A percentile compares a stretch with the other conserved stretches of the same genome.
Conservation (phyloP, 2,888 invertebrate genomes). For the Apamea epomidion region DNA sequence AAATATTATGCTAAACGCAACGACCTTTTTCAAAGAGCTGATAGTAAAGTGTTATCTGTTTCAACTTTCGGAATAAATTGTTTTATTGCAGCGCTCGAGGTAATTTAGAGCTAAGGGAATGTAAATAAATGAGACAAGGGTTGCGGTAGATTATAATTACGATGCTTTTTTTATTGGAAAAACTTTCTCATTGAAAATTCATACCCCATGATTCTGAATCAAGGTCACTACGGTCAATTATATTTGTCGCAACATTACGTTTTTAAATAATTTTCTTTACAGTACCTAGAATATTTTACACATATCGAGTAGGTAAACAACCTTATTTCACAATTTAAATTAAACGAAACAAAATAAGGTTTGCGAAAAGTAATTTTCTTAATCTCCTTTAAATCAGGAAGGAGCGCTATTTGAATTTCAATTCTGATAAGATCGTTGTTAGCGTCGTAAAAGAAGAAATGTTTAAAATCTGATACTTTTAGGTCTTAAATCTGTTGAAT, state of each 20-base stretch:
- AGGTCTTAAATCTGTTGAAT: conserved; percentile 29
- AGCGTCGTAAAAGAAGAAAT: conserved; percentile 36
- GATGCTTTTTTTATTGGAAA: conserved; percentile 32
- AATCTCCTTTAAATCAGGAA: conserved; percentile 38
- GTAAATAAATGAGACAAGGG: conserved; percentile 58
- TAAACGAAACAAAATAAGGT: conserved; percentile 15
- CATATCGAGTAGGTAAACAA: neutral
- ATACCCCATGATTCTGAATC: neutral
- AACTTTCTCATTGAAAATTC: conserved; percentile 8
- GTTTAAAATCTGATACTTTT: conserved; percentile 46
- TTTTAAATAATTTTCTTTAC: neutral
- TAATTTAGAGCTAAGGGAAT: conserved; percentile 54
- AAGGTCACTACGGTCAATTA: neutral
- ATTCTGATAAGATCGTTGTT: conserved; percentile 37
- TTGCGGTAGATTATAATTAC: conserved; percentile 58
- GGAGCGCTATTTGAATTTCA: conserved; percentile 36
- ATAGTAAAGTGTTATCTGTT: conserved; percentile 68
- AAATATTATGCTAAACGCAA: conserved; percentile 66
- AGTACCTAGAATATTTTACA: too few relatives aligned
- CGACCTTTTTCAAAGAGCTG: conserved; percentile 55
- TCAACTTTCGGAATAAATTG: conserved; percentile 68
- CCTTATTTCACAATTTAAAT: conserved; percentile 3
- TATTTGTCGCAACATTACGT: neutral
- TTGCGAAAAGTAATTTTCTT: conserved; percentile 38
- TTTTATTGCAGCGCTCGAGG: conserved; percentile 62